Conservation (phyloP, 2,113 vertebrate species). For the Leptocoma aspasia region DNA sequence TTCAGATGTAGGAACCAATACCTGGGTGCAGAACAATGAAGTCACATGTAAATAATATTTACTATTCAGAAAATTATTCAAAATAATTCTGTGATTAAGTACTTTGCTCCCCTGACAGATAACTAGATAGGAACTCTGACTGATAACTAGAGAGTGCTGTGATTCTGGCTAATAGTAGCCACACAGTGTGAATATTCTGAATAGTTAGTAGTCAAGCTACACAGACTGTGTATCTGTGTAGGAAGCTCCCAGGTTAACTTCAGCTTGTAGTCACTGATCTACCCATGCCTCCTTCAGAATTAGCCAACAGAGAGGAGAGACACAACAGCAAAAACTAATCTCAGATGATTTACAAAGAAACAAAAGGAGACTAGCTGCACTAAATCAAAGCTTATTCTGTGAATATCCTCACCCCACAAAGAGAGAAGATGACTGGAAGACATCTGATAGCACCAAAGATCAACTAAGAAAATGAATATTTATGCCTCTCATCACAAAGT, state of each 20-base stretch:
- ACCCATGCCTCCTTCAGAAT: not conserved
- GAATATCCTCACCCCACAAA: not conserved
- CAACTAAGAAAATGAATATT: not conserved
- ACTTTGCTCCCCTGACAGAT: not conserved
- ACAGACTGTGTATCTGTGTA: accelerated
- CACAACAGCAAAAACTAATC: not conserved
- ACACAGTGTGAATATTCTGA: not conserved
- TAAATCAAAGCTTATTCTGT: not conserved
- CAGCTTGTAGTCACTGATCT: not conserved
- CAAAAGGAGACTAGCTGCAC: not conserved
- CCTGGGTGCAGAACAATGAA: not conserved
- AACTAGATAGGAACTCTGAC: not conserved
- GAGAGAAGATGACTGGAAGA: not conserved
- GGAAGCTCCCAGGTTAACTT: not conserved
- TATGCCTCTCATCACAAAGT: not conserved
- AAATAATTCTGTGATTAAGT: not conserved
- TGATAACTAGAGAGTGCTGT: not conserved
- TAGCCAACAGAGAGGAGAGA: not conserved
- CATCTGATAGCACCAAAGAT: not conserved
- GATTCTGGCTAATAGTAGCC: not conserved
- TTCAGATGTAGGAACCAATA: not conserved
- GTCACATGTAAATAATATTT: not conserved
- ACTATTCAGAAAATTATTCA: not conserved
- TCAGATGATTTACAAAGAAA: not conserved
- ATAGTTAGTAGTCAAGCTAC: not conserved